These are phyloP conservation scores for Brachyrhaphis roseni DNA, from an alignment of 2,797 vertebrate genomes.

Conservation along the genomic window DNA sequence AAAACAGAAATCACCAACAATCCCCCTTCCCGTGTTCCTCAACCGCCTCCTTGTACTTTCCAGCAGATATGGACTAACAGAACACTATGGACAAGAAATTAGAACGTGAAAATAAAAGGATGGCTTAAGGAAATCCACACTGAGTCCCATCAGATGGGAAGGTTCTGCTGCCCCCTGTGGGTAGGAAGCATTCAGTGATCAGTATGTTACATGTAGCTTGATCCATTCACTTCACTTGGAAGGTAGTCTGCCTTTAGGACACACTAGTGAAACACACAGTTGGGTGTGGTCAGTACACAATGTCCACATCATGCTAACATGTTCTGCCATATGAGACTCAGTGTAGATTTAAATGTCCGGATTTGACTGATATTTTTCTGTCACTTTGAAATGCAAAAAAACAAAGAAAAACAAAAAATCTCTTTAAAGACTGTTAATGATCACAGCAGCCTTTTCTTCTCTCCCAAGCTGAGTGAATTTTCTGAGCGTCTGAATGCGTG, in stretches of 20 bases:
- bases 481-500: slow-evolving; percentile 38
- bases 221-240: slow-evolving; percentile 27
- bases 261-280: slow-evolving; percentile 18
- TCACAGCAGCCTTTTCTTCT: slow-evolving; percentile 65
- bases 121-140: slow-evolving; percentile 41
- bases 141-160: slow-evolving; percentile 11
- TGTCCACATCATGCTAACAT: not conserved
- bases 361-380: slow-evolving; percentile 67
- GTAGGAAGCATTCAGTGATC: slow-evolving; percentile 22
- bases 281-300: slow-evolving; percentile 29
- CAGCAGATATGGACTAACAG: slow-evolving; percentile 73
- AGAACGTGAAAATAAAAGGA: slow-evolving; percentile 59
- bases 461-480: slow-evolving; percentile 62
- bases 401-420: slow-evolving; percentile 43
- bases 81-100: slow-evolving; percentile 57
- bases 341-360: slow-evolving; percentile 46
- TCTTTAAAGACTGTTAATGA: slow-evolving; percentile 59
- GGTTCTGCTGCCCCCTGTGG: slow-evolving; percentile 28
- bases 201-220: slow-evolving; percentile 22
- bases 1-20: slow-evolving; percentile 51
- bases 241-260: slow-evolving; percentile 18
- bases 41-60: slow-evolving; percentile 61
- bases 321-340: slow-evolving; percentile 27
- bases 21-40: not conserved
- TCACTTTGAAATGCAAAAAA: slow-evolving; percentile 64